A percentile compares a stretch with the other conserved stretches of the same genome.
Evolutionary conservation across 2,797 vertebrate species (phyloP).

Genomic region (Sebastes kiyomatsui): DNA sequence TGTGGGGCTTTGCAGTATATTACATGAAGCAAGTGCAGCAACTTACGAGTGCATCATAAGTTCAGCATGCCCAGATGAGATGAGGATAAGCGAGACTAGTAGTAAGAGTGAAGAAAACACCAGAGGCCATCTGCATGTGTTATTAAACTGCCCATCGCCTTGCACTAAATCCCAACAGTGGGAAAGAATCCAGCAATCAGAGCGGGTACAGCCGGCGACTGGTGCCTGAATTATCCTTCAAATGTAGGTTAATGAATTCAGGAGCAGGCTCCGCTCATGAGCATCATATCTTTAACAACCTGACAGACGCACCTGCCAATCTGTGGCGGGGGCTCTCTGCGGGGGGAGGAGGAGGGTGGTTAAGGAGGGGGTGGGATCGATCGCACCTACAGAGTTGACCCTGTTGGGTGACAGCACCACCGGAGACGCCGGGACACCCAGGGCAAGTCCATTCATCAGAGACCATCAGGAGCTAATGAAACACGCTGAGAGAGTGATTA

Average conservation of each 20-base stretch:
- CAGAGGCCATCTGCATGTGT: conserved; percentile 74
- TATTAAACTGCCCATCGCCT: conserved; percentile 66
- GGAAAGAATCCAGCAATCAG: conserved; percentile 79
- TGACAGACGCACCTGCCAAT: conserved; percentile 76
- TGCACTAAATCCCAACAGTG: conserved; percentile 75
- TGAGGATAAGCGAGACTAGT: conserved; percentile 51
- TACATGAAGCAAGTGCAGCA: conserved; percentile 40
- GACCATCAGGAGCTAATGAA: conserved; percentile 79
- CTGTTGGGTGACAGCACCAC: conserved; percentile 41
- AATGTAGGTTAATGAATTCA: conserved; percentile 85
- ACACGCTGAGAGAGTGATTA: conserved; percentile 81
- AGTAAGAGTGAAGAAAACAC: conserved; percentile 62
- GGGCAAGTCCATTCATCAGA: conserved; percentile 74
- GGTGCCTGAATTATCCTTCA: conserved; percentile 77
- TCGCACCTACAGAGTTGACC: conserved; percentile 45
- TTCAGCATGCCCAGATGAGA: conserved; percentile 59
- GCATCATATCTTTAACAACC: conserved; percentile 68
- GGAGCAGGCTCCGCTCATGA: conserved; percentile 65
- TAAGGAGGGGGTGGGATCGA: conserved; percentile 24
- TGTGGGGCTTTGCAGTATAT: conserved; percentile 47
- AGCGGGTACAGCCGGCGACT: conserved; percentile 75
- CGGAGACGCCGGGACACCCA: conserved; percentile 46
- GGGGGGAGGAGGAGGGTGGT: neutral
- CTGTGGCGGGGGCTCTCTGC: conserved; percentile 6
- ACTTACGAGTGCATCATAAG: conserved; percentile 58